Base-by-base conservation (phyloP, 92 coral and sea anemone species). In the Isaurus tuberculatus region DNA sequence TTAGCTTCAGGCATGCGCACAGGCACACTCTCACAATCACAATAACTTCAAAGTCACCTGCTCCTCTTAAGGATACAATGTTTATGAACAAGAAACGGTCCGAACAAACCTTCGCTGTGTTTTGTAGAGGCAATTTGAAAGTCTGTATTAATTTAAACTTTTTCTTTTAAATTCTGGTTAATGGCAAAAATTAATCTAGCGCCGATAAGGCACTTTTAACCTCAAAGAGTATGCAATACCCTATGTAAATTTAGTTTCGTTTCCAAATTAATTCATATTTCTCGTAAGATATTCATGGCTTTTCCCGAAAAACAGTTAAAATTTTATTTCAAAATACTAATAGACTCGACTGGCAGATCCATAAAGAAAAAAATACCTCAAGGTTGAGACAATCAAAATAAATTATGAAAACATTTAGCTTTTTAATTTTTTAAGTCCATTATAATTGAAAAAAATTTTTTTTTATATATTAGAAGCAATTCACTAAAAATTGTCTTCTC, bases 1-100 rank as follows among this genome's bases (percentile, higher is more conserved):
- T 40, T 37, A 5, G 43, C 57, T 53, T 55, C n/a, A 19, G n/a
- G 63, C 63, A 55, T 55, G 63, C 63, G 63, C 63, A 55, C 28
- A 55, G 9, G 8, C 8, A 26, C 63, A 17, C 23, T 6, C 44
- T 40, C 8, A 0, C 63, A 22, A 20, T 55, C 63, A 19, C 10
- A 55, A 55, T 5, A 8, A n/a, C n/a, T 55, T 20, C 7, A 55
- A 55, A 55, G 63, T 55, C 63, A 55, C 63, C 28, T 55, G 63
- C 23, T 55, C 7, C 9, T 55, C 2, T 11, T 46, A 4, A 8
- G 16, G 16, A 46, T 15, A 9, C 15, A 2, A 40, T 55, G 63
- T 17, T 55, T 17, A 55, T 53, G n/a, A 2, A 53, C 8, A 17
- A 19, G 9, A 53, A 53, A 3, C 63, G 26, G 25, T 53, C 23